Evolutionary conservation across 1,140 invertebrate species (phyloP).

Genomic region (Calliphora vicina): DNA sequence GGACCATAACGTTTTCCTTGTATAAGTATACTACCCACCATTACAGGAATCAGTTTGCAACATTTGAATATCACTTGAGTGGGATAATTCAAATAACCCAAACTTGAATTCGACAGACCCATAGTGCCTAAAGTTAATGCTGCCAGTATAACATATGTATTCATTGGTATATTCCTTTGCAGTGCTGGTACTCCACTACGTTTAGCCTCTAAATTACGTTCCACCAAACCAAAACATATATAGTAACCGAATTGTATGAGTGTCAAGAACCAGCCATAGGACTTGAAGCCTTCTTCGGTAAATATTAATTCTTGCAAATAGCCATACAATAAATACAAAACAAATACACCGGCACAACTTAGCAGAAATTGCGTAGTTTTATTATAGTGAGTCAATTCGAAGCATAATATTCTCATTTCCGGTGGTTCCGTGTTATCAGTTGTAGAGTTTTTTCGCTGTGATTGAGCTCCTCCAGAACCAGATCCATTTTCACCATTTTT

Average conservation of each 20-base stretch:
- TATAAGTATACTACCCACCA: constrained; percentile 91
- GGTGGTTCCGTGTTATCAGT: constrained; percentile 16
- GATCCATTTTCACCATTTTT: neutral
- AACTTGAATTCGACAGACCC: constrained; percentile 93
- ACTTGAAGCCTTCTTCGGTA: constrained; percentile 84
- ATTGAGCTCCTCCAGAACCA: neutral
- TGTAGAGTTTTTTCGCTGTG: neutral
- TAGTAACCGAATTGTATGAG: constrained; percentile 92
- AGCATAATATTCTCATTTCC: constrained; percentile 74
- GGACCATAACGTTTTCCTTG: constrained; percentile 87
- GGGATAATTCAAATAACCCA: constrained; percentile 96
- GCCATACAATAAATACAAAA: constrained; percentile 90
- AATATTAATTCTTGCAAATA: constrained; percentile 95
- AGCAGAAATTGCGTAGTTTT: constrained; percentile 77
- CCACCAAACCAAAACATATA: constrained; percentile 79
- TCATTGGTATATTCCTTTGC: constrained; percentile 79
- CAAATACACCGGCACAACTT: constrained; percentile 81
- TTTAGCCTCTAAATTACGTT: constrained; percentile 74
- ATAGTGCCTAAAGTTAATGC: constrained; percentile 92
- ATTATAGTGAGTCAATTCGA: constrained; percentile 75
- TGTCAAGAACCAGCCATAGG: constrained; percentile 92
- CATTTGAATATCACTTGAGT: constrained; percentile 95
- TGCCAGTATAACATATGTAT: constrained; percentile 82
- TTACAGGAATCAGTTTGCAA: constrained; percentile 95
- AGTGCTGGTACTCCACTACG: constrained; percentile 45